Base-by-base conservation (phyloP, 2,888 invertebrate species). In the Caenorhabditis afra region DNA sequence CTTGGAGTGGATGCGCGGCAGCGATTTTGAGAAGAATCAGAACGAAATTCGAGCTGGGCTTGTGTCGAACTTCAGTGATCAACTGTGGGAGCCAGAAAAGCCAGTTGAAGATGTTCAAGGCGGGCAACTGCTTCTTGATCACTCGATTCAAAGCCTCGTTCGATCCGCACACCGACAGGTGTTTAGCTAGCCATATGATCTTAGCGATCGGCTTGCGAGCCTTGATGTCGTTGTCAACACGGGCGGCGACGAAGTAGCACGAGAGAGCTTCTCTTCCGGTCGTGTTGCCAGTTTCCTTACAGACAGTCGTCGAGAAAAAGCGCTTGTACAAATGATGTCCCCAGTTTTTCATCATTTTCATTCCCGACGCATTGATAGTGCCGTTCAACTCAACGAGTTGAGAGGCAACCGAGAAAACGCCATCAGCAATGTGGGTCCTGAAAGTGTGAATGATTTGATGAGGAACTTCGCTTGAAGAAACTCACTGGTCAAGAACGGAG, bases 41-140 rank as follows among this genome's bases (percentile, higher is more conserved):
- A 11, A 74, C 44, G 37, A 79, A 75, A 12, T 29, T 50, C 0
- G 81, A 79, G 12, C 57, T 18, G 0, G 81, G 77, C 18, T 62
- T 57, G 22, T 65, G 59, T 3, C 58, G 47, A 5, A 85, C 44
- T 29, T 81, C 83, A 12, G 65, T 64, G 14, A 86, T 41, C 47
- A 86, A 53, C 44, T 86, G 84, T 3, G 85, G 85, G 10, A 86
- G 49, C 89, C 88, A 89, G 20, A 80, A 78, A 3, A 89, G 53
- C 89, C 88, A 89, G 68, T 88, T 88, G 44, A 79, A 71, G 8
- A 85, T 65, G n/a, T 83, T 85, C 18, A 88, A 66, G 14, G 76
- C 50, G 18, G 65, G 67, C 5, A 81, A 73, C 52, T 84, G 81
- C n/a, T 74, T 83, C 47, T 58, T 45, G 35, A 89, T 64, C 10